A percentile compares a stretch with the other conserved stretches of the same genome.
Conservation (phyloP, 2,797 vertebrate genomes). For the Gymnoscopelus microlampas region DNA sequence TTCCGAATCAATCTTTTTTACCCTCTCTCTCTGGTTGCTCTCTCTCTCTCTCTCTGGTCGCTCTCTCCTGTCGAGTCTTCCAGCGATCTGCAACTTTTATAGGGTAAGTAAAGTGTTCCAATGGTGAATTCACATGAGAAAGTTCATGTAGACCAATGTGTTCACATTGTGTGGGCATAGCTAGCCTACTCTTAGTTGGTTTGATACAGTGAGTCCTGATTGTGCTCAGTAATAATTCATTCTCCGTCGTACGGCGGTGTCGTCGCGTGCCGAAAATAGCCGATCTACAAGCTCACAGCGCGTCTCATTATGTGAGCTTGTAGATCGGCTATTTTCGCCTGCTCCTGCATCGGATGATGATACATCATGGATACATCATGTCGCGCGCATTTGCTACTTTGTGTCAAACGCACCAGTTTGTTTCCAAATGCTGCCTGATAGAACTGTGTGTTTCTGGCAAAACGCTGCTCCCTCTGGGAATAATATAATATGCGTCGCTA, state of each 20-base stretch:
- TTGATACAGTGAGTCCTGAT: no score
- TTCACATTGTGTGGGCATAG: no score
- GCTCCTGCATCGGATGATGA: no score
- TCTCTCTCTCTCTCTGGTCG: constrained; percentile 38
- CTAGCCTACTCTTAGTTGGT: no score
- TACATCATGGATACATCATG: constrained; percentile 9
- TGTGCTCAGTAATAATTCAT: no score
- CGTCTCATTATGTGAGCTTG: no score
- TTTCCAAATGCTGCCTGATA: background rate
- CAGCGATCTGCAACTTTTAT: constrained; percentile 27
- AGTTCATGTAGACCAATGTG: background rate
- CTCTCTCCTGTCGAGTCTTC: constrained; percentile 24
- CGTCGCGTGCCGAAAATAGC: no score
- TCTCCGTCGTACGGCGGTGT: no score
- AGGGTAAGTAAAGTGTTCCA: constrained; percentile 55
- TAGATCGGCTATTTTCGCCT: no score
- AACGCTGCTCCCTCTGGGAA: no score
- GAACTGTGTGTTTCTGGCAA: no score
- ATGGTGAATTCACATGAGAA: constrained; percentile 12
- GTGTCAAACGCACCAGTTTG: background rate
- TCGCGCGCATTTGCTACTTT: constrained; percentile 27
- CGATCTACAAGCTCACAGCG: no score
- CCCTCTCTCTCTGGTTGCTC: constrained; percentile 26
- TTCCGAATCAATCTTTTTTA: constrained; percentile 33
- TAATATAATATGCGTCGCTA: background rate